phyloP scores from a whole-genome alignment of 2,888 invertebrate species.

The Rhynchonema sp. region DNA sequence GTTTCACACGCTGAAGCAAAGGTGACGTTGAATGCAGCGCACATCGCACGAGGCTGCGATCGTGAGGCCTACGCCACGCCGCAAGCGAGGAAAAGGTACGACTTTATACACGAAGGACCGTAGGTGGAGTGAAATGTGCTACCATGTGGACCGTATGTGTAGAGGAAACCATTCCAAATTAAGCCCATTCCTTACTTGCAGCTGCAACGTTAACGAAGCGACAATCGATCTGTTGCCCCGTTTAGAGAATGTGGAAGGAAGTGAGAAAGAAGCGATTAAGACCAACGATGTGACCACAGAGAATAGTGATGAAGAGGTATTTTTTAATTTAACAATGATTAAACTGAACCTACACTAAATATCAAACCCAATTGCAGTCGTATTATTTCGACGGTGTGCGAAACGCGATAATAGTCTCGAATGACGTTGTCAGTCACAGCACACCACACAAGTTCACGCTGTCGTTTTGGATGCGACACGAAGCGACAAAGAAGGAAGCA shows the following conservation, averaged over 20 bases:
- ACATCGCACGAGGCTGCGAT: conserved; percentile 89
- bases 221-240: conserved; percentile 68
- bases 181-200: too few relatives aligned
- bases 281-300: not conserved
- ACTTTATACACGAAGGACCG: too few relatives aligned
- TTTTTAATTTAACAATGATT: too few relatives aligned
- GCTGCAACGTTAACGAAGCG: conserved; percentile 50
- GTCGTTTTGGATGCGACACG: conserved; percentile 84
- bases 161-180: too few relatives aligned
- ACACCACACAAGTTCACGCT: conserved; percentile 48
- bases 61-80: conserved; percentile 67
- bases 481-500: conserved; percentile 46
- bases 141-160: too few relatives aligned
- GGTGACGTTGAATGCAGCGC: conserved; percentile 52
- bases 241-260: conserved; percentile 4
- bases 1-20: conserved; percentile 33
- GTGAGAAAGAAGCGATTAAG: conserved; percentile 1
- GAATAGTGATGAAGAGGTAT: too few relatives aligned
- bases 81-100: conserved; percentile 11
- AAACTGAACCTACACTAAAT: too few relatives aligned
- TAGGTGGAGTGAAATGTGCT: too few relatives aligned
- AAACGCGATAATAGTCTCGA: conserved; percentile 65
- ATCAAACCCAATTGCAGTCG: conserved; percentile 49
- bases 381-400: conserved; percentile 82
- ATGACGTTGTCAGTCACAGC: conserved; percentile 40